Conservation (phyloP, 2,888 invertebrate species). For the Choreutis nemorana region DNA sequence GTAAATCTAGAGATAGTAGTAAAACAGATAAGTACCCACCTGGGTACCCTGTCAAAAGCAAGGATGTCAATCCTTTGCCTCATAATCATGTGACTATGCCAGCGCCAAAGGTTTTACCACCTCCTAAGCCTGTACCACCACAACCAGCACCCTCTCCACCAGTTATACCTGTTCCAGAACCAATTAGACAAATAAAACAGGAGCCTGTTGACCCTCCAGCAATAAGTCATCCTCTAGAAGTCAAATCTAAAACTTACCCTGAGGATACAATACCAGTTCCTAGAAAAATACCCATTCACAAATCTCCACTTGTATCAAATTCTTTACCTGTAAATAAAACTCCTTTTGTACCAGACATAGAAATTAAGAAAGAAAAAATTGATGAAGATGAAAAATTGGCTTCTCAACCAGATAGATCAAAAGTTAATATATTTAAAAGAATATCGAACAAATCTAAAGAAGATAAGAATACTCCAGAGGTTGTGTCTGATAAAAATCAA, state of each 20-base stretch:
- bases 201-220: constrained; percentile 36
- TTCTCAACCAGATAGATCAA: constrained; percentile 84
- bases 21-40: constrained; percentile 54
- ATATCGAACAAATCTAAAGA: constrained; percentile 79
- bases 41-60: constrained; percentile 42
- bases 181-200: constrained; percentile 41
- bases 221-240: constrained; percentile 11
- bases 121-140: constrained; percentile 24
- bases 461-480: constrained; percentile 57
- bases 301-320: constrained; percentile 51
- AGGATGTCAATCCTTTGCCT: constrained; percentile 44
- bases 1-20: constrained; percentile 58
- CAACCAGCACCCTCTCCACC: constrained; percentile 22
- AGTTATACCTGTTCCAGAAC: constrained; percentile 19
- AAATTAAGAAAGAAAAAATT: constrained; percentile 59
- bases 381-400: constrained; percentile 70
- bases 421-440: constrained; percentile 87
- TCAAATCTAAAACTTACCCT: constrained; percentile 20
- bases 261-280: constrained; percentile 58
- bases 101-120: constrained; percentile 29
- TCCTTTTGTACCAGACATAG: constrained; percentile 37
- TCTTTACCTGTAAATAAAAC: constrained; percentile 41
- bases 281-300: constrained; percentile 56
- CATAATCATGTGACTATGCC: constrained; percentile 53
- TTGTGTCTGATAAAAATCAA: constrained; percentile 44